Conservation (phyloP, 2,797 vertebrate genomes). For the Prionace glauca region DNA sequence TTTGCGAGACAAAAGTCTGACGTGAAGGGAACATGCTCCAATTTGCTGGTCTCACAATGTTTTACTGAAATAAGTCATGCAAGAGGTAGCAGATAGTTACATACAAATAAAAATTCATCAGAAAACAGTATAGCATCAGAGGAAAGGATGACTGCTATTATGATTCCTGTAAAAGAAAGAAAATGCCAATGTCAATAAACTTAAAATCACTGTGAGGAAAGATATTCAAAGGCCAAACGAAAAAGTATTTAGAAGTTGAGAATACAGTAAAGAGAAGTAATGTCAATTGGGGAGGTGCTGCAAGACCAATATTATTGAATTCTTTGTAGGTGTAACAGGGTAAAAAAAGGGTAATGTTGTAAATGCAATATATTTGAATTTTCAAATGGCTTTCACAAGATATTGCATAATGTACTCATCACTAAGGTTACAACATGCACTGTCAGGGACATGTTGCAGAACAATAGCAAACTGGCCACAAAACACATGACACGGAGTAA, state of each 20-base stretch:
- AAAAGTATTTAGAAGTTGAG: background rate
- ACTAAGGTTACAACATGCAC: background rate
- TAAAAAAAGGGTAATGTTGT: background rate
- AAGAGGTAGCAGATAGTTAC: background rate
- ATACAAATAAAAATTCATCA: background rate
- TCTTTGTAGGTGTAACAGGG: background rate
- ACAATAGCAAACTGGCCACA: background rate
- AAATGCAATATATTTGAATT: background rate
- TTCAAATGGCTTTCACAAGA: background rate
- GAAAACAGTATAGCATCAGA: background rate
- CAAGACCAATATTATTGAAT: background rate
- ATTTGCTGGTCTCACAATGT: background rate
- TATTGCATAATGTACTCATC: no score
- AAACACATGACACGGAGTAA: background rate
- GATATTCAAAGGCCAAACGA: background rate
- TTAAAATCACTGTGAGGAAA: background rate
- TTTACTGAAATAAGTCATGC: background rate
- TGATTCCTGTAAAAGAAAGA: background rate
- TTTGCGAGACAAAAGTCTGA: background rate
- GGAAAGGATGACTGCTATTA: background rate
- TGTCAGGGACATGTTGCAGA: background rate
- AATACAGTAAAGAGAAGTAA: background rate
- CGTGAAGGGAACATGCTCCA: background rate
- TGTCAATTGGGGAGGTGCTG: background rate
- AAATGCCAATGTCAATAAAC: background rate